Conservation (phyloP, 2,797 vertebrate species). For the Pseudotriccus pelzelni region DNA sequence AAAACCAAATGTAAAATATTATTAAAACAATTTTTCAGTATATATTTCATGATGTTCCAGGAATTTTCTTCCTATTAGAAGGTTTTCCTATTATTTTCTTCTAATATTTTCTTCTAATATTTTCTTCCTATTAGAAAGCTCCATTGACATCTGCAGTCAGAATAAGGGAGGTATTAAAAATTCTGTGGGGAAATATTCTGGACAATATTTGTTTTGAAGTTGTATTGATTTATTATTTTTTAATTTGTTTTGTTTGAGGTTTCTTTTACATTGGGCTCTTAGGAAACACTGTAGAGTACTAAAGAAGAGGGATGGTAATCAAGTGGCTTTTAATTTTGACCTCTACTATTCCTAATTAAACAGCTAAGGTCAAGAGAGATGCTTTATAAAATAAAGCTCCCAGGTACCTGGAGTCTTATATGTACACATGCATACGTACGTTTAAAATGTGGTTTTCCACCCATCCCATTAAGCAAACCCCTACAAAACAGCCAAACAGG, state of each 20-base stretch:
- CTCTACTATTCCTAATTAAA: background rate
- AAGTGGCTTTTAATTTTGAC: background rate
- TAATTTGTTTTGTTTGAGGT: background rate
- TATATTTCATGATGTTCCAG: background rate
- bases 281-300: background rate
- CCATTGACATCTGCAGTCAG: background rate
- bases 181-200: background rate
- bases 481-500: background rate
- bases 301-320: background rate
- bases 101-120: background rate
- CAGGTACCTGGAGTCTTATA: fast-evolving
- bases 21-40: background rate
- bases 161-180: background rate
- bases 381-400: background rate
- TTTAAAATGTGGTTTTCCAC: background rate
- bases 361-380: background rate
- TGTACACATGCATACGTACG: fast-evolving
- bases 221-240: background rate
- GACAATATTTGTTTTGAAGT: background rate
- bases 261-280: background rate
- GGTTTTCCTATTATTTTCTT: background rate
- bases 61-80: background rate
- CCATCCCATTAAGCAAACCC: background rate
- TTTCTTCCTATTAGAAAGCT: background rate
- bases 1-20: background rate